Evolutionary conservation across 2,888 invertebrate species (phyloP).

Genomic region (Dicyrtomina minuta): DNA sequence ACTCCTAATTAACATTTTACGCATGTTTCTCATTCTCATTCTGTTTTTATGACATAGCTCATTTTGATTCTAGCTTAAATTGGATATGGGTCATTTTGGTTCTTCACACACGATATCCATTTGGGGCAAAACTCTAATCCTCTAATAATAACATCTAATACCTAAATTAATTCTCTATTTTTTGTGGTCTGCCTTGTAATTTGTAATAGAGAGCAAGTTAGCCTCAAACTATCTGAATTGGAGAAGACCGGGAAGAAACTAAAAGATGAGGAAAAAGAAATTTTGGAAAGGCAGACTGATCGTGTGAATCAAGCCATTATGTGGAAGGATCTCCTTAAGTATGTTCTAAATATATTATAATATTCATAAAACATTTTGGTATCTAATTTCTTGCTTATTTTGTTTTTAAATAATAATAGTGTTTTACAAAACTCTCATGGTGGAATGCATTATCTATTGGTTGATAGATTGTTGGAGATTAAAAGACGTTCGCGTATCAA

Average conservation of each 20-base stretch:
- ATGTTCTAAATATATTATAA: no score
- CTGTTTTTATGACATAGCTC: no score
- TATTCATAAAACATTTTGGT: background rate
- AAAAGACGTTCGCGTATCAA: conserved; percentile 5
- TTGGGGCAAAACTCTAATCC: background rate
- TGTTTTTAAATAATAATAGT: background rate
- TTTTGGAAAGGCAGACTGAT: conserved; percentile 60
- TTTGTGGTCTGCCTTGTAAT: background rate
- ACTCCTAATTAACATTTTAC: no score
- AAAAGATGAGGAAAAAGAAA: conserved; percentile 59
- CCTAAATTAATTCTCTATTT: background rate
- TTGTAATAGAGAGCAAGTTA: conserved; percentile 65
- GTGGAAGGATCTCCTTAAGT: conserved; percentile 61
- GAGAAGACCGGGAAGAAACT: conserved; percentile 60
- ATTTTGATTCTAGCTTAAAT: no score
- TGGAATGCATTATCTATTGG: background rate
- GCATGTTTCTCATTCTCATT: no score
- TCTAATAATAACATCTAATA: background rate
- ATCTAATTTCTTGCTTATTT: background rate
- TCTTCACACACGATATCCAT: no score
- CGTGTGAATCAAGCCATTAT: conserved; percentile 61
- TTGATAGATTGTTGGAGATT: background rate
- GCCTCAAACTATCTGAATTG: conserved; percentile 65
- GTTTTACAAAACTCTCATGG: background rate
- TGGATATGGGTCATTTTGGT: no score